phyloP scores from a whole-genome alignment of 2,797 vertebrate species.

The Sarcophilus harrisii region DNA sequence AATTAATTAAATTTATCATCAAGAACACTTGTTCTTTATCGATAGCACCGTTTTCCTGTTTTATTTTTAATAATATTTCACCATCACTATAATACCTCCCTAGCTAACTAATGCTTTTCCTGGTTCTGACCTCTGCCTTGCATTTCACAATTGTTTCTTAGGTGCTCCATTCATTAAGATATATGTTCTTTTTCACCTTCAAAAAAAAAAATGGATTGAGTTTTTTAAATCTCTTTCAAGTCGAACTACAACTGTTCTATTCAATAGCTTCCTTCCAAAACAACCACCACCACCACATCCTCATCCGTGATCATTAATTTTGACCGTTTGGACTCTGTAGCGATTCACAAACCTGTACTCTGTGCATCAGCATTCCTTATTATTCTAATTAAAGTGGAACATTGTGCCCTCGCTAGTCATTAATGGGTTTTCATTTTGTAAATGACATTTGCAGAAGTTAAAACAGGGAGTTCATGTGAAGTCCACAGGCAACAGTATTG shows the following conservation, averaged over 20 bases:
- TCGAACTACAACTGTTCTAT: slow-evolving; percentile 79
- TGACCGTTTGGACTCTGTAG: slow-evolving; percentile 87
- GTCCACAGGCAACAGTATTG: slow-evolving; percentile 89
- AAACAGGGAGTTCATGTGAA: slow-evolving; percentile 89
- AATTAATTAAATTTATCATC: slow-evolving; percentile 34
- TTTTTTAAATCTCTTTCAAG: slow-evolving; percentile 77
- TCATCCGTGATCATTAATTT: slow-evolving; percentile 87
- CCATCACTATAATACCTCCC: slow-evolving; percentile 11
- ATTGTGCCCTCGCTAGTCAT: slow-evolving; percentile 89
- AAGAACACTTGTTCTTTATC: slow-evolving; percentile 13
- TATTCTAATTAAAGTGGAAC: slow-evolving; percentile 91
- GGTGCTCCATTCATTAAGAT: slow-evolving; percentile 57
- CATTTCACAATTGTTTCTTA: slow-evolving; percentile 60
- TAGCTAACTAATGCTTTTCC: slow-evolving; percentile 56
- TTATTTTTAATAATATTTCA: not conserved
- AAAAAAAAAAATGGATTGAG: slow-evolving; percentile 70
- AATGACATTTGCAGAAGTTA: slow-evolving; percentile 91
- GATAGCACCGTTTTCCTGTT: slow-evolving; percentile 43
- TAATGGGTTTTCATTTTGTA: slow-evolving; percentile 90
- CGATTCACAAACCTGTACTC: slow-evolving; percentile 89
- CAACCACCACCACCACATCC: slow-evolving; percentile 73
- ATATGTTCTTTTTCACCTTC: slow-evolving; percentile 74
- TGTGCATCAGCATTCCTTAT: slow-evolving; percentile 88
- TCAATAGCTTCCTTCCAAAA: slow-evolving; percentile 78
- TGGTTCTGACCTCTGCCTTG: slow-evolving; percentile 61